A percentile compares a stretch with the other conserved stretches of the same genome.
These are phyloP conservation scores for Herminia tarsipennalis DNA, from an alignment of 2,888 invertebrate species.

Conservation along the genomic window DNA sequence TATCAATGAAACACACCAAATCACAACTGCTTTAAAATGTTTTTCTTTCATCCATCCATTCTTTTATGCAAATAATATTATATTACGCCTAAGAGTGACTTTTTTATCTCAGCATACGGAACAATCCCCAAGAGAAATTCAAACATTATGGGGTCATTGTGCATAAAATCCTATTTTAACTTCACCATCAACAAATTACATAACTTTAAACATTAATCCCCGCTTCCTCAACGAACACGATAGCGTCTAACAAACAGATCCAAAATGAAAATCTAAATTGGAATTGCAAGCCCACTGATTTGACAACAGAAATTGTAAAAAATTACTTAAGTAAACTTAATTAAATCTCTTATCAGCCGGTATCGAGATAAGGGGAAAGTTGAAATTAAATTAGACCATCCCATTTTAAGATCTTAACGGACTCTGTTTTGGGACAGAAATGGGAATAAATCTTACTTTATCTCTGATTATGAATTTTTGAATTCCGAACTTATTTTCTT, in stretches of 20 bases:
- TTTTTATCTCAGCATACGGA: too few relatives aligned
- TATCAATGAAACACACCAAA: too few relatives aligned
- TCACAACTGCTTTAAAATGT: too few relatives aligned
- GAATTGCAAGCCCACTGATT: constrained; percentile 29
- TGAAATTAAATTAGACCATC: constrained; percentile 44
- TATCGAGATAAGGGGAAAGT: constrained; percentile 45
- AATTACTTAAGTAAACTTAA: constrained; percentile 43
- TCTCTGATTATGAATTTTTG: constrained; percentile 36
- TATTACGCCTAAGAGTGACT: too few relatives aligned
- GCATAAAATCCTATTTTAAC: too few relatives aligned
- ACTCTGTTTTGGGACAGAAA: constrained; percentile 16
- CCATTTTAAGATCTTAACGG: constrained; percentile 15
- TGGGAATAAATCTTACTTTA: constrained; percentile 41
- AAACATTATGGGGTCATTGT: too few relatives aligned
- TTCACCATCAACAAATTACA: too few relatives aligned
- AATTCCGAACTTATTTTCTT: constrained; percentile 6
- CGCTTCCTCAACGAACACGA: neutral
- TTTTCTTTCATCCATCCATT: too few relatives aligned
- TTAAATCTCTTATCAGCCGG: constrained; percentile 43
- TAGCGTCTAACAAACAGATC: neutral
- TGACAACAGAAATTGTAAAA: constrained; percentile 27
- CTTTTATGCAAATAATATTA: too few relatives aligned
- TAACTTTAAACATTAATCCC: too few relatives aligned
- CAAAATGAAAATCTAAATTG: constrained; percentile 21
- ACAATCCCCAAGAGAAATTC: too few relatives aligned